phyloP scores from a whole-genome alignment of 2,888 invertebrate genomes.

The Maniola hyperantus region DNA sequence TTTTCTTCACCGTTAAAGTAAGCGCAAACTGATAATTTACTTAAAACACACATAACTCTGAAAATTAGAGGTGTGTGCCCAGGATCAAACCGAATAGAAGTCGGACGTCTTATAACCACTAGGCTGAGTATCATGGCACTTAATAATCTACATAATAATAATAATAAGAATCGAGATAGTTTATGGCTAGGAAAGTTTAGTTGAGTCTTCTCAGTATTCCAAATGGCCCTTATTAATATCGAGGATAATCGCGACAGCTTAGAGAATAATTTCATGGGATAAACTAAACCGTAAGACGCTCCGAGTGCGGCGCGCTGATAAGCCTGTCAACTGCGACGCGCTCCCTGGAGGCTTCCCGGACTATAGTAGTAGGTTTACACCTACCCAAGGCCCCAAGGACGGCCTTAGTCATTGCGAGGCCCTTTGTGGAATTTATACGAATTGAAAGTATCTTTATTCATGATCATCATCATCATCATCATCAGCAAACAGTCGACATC shows the following conservation, averaged over 20 bases:
- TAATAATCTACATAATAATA: not conserved
- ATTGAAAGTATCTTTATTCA: too few species aligned
- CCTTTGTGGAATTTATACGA: too few species aligned
- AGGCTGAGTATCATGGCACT: not conserved
- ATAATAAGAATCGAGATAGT: not conserved
- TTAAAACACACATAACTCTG: too few species aligned
- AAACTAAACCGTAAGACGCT: conserved; percentile 47
- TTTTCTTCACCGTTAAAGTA: too few species aligned
- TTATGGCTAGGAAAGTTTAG: not conserved
- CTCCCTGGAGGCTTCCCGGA: conserved; percentile 33
- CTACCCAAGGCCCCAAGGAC: not conserved
- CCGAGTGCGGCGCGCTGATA: conserved; percentile 46
- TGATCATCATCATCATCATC: too few species aligned
- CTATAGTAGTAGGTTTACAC: not conserved
- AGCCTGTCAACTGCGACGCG: conserved; percentile 44
- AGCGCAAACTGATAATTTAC: too few species aligned
- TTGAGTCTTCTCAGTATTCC: not conserved
- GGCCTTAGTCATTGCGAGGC: too few species aligned
- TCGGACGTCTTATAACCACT: too few species aligned
- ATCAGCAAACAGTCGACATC: too few species aligned
- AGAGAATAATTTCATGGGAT: conserved; percentile 42
- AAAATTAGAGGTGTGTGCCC: too few species aligned
- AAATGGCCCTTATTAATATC: not conserved
- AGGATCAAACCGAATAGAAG: too few species aligned
- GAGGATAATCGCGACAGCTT: conserved; percentile 20